Evolutionary conservation across 2,888 invertebrate species (phyloP).

Genomic region (Pemphredon lugubris): DNA sequence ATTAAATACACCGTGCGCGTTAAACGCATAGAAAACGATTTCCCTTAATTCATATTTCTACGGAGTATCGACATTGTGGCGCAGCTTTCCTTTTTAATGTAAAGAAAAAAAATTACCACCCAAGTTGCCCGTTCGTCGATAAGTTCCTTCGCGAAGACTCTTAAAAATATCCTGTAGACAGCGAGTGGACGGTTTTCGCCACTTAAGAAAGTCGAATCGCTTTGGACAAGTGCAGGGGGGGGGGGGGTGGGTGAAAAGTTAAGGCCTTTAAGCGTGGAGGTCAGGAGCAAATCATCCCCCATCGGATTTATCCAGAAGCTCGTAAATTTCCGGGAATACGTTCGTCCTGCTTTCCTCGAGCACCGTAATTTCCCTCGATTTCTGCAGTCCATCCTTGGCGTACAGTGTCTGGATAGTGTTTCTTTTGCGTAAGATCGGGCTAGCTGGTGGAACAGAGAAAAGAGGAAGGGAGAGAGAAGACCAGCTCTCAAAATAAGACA

Average conservation of each 20-base stretch:
- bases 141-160: conserved; percentile 22
- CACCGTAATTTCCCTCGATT: conserved; percentile 47
- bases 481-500: conserved; percentile 77
- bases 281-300: conserved; percentile 21
- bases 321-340: conserved; percentile 44
- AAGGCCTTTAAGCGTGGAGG: neutral
- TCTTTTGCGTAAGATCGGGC: conserved; percentile 68
- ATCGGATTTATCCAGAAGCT: conserved; percentile 43
- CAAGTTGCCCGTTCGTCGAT: conserved; percentile 24
- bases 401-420: conserved; percentile 75
- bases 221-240: neutral
- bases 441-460: conserved; percentile 46
- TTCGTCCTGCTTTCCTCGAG: conserved; percentile 48
- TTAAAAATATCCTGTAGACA: conserved; percentile 8
- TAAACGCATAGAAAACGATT: too few relatives aligned
- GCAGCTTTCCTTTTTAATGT: too few relatives aligned
- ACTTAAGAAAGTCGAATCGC: conserved; percentile 24
- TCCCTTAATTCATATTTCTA: too few relatives aligned
- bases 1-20: too few relatives aligned
- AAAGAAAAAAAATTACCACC: too few relatives aligned
- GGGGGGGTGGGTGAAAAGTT: conserved; percentile 5
- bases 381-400: conserved; percentile 62
- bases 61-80: too few relatives aligned
- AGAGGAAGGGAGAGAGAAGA: conserved; percentile 56
- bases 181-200: conserved; percentile 40